phyloP scores from a whole-genome alignment of 2,888 invertebrate species.

The Serrognathus titanus region DNA sequence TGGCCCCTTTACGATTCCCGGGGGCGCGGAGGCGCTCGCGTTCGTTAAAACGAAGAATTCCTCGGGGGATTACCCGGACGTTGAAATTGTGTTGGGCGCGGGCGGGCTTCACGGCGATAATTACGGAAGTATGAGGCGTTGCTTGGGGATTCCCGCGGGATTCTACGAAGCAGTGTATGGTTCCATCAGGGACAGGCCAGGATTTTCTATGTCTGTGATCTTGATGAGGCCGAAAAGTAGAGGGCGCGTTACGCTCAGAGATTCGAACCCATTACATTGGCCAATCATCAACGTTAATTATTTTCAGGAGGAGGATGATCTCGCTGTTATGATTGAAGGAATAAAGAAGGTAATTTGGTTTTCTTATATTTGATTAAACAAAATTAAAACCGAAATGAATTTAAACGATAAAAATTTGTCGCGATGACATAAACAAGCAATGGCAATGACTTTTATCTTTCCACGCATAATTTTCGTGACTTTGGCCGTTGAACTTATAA shows the following conservation, averaged over 20 bases:
- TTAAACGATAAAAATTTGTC: neutral
- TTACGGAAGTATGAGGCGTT: constrained; percentile 61
- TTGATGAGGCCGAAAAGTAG: constrained; percentile 71
- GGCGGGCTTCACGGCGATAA: constrained; percentile 73
- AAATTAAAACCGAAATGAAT: too few species aligned
- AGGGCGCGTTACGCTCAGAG: constrained; percentile 68
- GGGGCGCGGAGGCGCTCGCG: constrained; percentile 73
- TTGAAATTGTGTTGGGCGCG: constrained; percentile 76
- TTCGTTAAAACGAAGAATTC: constrained; percentile 68
- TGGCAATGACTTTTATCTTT: too few species aligned
- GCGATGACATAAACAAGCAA: too few species aligned
- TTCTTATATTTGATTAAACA: neutral
- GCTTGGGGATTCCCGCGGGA: constrained; percentile 63
- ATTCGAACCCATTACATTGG: constrained; percentile 68
- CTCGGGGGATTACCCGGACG: constrained; percentile 64
- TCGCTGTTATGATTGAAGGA: constrained; percentile 71
- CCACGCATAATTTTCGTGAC: too few species aligned
- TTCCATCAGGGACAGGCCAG: constrained; percentile 52
- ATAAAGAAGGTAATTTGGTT: constrained; percentile 60
- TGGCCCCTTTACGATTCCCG: constrained; percentile 74
- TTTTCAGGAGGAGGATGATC: constrained; percentile 67
- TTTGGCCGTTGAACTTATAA: too few species aligned
- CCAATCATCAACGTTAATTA: constrained; percentile 83
- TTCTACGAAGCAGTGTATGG: constrained; percentile 58
- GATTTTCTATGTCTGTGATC: constrained; percentile 71